These are phyloP conservation scores for Danio albolineatus DNA, from an alignment of 2,797 vertebrate species.

Conservation along the genomic window DNA sequence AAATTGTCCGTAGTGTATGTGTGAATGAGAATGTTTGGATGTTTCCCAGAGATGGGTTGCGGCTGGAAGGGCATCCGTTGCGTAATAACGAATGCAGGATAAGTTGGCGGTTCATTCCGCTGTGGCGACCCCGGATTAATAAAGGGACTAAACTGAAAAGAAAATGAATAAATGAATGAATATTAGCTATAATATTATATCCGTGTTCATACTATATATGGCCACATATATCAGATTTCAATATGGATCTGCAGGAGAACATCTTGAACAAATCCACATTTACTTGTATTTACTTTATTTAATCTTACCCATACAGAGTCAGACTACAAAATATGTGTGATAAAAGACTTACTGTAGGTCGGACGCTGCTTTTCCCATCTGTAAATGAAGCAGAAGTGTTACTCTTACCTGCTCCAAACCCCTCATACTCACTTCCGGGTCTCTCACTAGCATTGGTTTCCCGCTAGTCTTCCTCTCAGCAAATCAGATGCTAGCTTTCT, in stretches of 20 bases:
- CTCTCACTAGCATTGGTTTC: conserved; percentile 69
- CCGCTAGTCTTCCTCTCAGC: conserved; percentile 87
- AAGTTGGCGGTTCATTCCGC: too few species aligned
- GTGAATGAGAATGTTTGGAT: too few species aligned
- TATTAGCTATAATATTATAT: too few species aligned
- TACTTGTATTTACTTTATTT: conserved; percentile 69
- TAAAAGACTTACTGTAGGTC: conserved; percentile 89
- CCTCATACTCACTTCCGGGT: conserved; percentile 95
- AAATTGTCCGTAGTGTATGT: too few species aligned
- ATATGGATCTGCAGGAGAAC: conserved; percentile 30
- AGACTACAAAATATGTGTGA: conserved; percentile 86
- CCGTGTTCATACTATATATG: too few species aligned
- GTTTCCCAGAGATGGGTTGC: too few species aligned
- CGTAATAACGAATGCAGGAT: too few species aligned
- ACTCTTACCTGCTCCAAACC: conserved; percentile 91
- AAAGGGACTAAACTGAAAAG: too few species aligned
- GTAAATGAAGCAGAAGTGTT: conserved; percentile 97
- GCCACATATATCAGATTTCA: too few species aligned
- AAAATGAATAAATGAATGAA: too few species aligned
- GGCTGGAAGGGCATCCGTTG: too few species aligned
- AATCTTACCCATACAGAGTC: conserved; percentile 96
- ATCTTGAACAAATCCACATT: conserved; percentile 49
- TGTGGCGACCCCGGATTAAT: too few species aligned
- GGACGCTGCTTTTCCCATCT: conserved; percentile 91
- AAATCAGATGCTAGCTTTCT: conserved; percentile 89